Conservation (phyloP, 2,113 vertebrate genomes). For the Eretmochelys imbricata region DNA sequence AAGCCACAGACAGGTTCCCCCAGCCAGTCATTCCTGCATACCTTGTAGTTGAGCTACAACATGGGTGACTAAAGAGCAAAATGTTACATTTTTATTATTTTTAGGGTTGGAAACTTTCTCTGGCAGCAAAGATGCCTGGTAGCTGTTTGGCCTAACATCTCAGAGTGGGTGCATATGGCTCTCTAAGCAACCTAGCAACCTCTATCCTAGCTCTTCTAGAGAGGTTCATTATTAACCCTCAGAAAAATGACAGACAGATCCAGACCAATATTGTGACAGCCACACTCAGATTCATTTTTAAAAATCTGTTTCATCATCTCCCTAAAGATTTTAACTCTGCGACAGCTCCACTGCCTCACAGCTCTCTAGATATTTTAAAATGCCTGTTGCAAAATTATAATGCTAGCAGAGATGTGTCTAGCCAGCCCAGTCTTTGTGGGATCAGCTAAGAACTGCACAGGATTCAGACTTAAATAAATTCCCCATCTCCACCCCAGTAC, state of each 20-base stretch:
- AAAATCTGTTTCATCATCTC: conserved; percentile 15
- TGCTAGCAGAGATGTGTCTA: neutral
- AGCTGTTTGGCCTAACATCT: neutral
- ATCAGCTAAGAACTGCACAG: fast-evolving
- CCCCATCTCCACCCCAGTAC: neutral
- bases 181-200: neutral
- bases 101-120: neutral
- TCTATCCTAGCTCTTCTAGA: neutral
- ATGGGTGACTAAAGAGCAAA: neutral
- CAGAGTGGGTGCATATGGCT: neutral
- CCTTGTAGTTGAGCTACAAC: neutral
- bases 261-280: neutral
- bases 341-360: neutral
- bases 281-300: conserved; percentile 13
- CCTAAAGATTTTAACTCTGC: neutral
- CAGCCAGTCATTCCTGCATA: neutral
- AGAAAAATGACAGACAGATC: conserved; percentile 1
- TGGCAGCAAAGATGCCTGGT: neutral
- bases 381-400: conserved; percentile 6
- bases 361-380: conserved; percentile 11
- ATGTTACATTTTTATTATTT: neutral
- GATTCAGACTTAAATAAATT: neutral
- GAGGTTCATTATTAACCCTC: neutral
- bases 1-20: neutral
- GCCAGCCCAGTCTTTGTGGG: neutral